These are phyloP conservation scores for Typhlomys cinereus DNA, from an alignment of 2,113 vertebrate genomes.

Conservation along the genomic window DNA sequence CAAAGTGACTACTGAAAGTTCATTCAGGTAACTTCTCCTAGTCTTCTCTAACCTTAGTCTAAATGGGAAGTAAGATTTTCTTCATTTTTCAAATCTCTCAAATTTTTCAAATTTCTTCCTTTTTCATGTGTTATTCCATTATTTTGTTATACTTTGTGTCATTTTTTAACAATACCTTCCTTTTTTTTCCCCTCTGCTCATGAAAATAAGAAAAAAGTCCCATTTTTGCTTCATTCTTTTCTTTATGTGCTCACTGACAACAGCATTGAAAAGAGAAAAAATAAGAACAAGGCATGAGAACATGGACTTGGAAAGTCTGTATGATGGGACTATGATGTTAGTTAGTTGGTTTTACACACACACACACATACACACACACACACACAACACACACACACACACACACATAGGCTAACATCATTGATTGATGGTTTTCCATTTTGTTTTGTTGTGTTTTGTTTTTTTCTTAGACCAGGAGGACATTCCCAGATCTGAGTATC, in stretches of 20 bases:
- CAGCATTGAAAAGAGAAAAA: neutral
- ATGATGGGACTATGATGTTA: neutral
- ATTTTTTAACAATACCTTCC: neutral
- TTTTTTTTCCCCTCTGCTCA: neutral
- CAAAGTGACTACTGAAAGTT: neutral
- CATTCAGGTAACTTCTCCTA: conserved; percentile 25
- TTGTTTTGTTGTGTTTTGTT: no score
- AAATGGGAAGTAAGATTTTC: neutral
- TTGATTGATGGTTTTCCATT: neutral
- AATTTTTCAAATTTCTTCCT: no score
- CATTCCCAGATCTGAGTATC: neutral
- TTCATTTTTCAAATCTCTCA: neutral
- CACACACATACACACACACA: no score
- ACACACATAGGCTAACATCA: no score
- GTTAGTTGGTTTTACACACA: no score
- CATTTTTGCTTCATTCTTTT: neutral
- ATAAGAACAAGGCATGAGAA: neutral
- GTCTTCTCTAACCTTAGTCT: neutral
- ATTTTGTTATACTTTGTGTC: neutral
- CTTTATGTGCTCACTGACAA: neutral
- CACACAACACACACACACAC: no score
- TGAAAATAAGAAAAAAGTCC: neutral
- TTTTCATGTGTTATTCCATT: fast-evolving
- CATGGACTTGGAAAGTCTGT: neutral
- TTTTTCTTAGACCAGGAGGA: neutral